Conservation (phyloP, 1,140 invertebrate species). For the Sweltsa coloradensis region DNA sequence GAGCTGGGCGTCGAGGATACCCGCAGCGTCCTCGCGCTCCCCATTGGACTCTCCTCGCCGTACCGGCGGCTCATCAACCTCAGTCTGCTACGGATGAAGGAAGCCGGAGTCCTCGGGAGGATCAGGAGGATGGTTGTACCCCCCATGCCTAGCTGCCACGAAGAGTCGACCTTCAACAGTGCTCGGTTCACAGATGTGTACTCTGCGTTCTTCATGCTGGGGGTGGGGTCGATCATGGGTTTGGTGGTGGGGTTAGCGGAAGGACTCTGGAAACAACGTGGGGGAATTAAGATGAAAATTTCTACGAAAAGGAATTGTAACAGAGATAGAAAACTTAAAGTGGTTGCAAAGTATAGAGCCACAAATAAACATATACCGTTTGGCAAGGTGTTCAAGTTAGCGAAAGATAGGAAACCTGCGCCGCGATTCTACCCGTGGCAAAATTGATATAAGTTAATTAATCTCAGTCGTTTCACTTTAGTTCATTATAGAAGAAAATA, state of each 20-base stretch:
- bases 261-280: slow-evolving; percentile 2
- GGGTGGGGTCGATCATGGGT: slow-evolving; percentile 21
- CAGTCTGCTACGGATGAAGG: slow-evolving; percentile 29
- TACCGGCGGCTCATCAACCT: slow-evolving; percentile 33
- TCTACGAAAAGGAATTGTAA: too few relatives aligned
- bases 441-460: too few relatives aligned
- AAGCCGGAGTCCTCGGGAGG: slow-evolving; percentile 28
- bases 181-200: slow-evolving; percentile 31
- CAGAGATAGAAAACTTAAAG: too few relatives aligned
- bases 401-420: too few relatives aligned
- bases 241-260: neutral
- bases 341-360: too few relatives aligned
- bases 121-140: slow-evolving; percentile 29
- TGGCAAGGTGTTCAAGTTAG: too few relatives aligned
- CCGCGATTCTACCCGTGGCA: too few relatives aligned
- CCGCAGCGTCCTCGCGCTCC: slow-evolving; percentile 28
- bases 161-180: slow-evolving; percentile 26
- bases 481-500: too few relatives aligned
- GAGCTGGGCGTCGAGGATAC: slow-evolving; percentile 28
- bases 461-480: too few relatives aligned
- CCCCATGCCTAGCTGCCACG: slow-evolving; percentile 27
- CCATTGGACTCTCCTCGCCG: slow-evolving; percentile 29
- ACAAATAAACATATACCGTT: too few relatives aligned
- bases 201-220: slow-evolving; percentile 29
- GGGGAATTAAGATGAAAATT: too few relatives aligned